phyloP scores from a whole-genome alignment of 1,140 invertebrate genomes.

The Drosophila persimilis region DNA sequence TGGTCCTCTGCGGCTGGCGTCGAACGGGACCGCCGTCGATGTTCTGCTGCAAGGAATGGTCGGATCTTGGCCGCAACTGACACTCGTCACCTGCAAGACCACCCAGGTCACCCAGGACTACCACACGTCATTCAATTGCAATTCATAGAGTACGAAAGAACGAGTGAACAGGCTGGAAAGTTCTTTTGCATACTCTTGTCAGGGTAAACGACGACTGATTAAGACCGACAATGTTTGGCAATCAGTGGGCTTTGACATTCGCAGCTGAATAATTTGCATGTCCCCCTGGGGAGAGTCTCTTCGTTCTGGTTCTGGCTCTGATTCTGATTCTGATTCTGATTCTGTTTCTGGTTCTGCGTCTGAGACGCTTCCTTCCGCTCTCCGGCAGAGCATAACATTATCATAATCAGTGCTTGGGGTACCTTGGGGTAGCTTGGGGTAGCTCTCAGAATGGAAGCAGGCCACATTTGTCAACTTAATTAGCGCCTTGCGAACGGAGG shows the following conservation, averaged over 20 bases:
- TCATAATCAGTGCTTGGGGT: conserved; percentile 40
- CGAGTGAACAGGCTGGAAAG: neutral
- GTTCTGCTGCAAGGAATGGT: neutral
- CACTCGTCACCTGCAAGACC: too few species aligned
- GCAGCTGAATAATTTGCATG: conserved; percentile 51
- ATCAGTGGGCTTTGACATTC: conserved; percentile 30
- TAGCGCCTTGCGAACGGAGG: conserved; percentile 34
- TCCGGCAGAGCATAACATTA: too few species aligned
- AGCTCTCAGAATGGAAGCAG: neutral
- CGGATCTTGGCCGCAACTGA: too few species aligned
- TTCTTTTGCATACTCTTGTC: conserved; percentile 2
- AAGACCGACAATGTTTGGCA: conserved; percentile 47
- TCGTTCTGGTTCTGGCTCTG: neutral
- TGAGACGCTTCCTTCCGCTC: too few species aligned
- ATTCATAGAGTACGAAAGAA: too few species aligned
- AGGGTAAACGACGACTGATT: conserved; percentile 26
- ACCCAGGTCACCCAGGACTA: too few species aligned
- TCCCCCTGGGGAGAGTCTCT: conserved; percentile 11
- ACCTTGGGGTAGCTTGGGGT: neutral
- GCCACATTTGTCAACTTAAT: conserved; percentile 76
- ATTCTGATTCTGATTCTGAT: too few species aligned
- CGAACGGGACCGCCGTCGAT: too few species aligned
- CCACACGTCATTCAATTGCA: too few species aligned
- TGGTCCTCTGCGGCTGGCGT: neutral
- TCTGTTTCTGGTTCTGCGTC: too few species aligned